A percentile compares a stretch with the other conserved stretches of the same genome.
These are phyloP conservation scores for Arnoldichthys spilopterus DNA, from an alignment of 2,797 vertebrate genomes.

Conservation along the genomic window DNA sequence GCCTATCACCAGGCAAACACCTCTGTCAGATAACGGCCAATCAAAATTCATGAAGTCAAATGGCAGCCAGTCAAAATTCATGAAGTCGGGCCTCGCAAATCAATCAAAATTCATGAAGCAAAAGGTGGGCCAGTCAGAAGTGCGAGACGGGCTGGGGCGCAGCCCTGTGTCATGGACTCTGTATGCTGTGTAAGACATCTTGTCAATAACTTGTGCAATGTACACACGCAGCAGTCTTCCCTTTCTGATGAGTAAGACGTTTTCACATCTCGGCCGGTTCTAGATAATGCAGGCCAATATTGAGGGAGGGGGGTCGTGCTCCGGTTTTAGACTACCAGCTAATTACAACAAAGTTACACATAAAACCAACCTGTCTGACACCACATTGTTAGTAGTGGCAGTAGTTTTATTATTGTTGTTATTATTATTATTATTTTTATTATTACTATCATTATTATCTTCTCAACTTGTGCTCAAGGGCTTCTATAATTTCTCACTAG, in stretches of 20 bases:
- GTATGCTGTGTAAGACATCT: background rate
- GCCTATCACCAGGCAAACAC: background rate
- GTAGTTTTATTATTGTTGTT: too few species aligned
- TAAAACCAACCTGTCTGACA: too few species aligned
- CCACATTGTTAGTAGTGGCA: too few species aligned
- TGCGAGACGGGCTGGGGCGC: background rate
- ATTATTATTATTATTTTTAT: too few species aligned
- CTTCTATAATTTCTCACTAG: too few species aligned
- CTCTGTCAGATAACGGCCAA: conserved; percentile 33
- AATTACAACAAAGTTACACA: too few species aligned
- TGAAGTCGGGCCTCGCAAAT: conserved; percentile 12
- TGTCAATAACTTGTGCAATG: background rate
- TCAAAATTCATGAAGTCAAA: conserved; percentile 37
- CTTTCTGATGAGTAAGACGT: background rate
- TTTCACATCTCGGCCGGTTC: background rate
- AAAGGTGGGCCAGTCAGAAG: background rate
- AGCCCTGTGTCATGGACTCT: background rate
- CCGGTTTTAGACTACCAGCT: too few species aligned
- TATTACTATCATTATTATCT: too few species aligned
- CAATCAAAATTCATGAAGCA: conserved; percentile 45
- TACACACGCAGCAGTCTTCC: too few species aligned
- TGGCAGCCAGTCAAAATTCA: conserved; percentile 40
- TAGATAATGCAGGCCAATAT: background rate
- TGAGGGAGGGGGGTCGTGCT: too few species aligned
- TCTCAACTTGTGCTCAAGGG: too few species aligned